Conservation (phyloP, 2,113 vertebrate genomes). For the Eupsittula cactorum region DNA sequence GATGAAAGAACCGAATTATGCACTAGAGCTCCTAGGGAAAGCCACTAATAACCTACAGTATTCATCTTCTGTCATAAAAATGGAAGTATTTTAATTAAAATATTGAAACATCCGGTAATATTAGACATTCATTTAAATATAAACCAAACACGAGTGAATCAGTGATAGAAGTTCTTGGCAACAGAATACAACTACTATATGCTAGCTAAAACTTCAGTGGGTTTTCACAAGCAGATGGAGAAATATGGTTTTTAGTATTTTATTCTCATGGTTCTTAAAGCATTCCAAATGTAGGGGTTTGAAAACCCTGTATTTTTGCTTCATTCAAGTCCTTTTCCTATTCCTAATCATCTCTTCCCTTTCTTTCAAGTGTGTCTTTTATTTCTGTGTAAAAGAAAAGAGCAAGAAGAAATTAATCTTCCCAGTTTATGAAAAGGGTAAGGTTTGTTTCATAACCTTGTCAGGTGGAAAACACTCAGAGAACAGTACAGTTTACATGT, state of each 20-base stretch:
- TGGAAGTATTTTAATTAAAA: constrained; percentile 3
- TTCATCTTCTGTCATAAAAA: background rate
- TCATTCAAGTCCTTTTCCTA: background rate
- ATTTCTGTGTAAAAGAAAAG: background rate
- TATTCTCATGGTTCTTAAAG: background rate
- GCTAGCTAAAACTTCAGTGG: background rate
- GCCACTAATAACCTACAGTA: background rate
- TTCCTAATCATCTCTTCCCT: background rate
- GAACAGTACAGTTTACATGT: background rate
- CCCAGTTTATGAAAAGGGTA: background rate
- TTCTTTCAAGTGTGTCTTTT: background rate
- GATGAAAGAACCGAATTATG: constrained; percentile 10
- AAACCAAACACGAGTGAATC: background rate
- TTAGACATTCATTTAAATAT: background rate
- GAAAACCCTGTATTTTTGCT: background rate
- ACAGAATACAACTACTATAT: background rate
- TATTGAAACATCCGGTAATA: background rate
- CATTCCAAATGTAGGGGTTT: background rate
- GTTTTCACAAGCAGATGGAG: background rate
- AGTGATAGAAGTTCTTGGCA: background rate
- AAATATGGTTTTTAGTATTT: background rate
- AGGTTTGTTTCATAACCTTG: background rate
- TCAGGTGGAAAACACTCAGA: background rate
- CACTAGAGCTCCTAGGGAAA: background rate
- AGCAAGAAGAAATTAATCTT: background rate